Conservation (phyloP, 1,140 invertebrate species). For the Plutomurus gul region DNA sequence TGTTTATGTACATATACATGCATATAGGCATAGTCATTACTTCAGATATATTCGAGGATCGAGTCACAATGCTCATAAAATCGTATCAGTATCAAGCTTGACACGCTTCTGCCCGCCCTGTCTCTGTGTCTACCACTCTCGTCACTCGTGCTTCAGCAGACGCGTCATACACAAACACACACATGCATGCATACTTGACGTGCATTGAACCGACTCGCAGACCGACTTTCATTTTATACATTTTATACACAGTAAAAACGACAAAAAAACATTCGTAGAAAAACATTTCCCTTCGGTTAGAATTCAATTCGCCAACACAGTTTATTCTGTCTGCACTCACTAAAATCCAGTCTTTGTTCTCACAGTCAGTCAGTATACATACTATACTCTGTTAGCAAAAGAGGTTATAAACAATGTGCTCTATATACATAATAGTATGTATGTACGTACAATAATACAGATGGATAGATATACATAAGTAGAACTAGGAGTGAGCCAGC, state of each 20-base stretch:
- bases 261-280: background rate
- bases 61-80: too few relatives aligned
- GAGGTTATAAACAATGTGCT: background rate
- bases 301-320: constrained; percentile 1
- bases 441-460: background rate
- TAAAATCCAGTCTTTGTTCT: background rate
- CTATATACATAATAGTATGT: background rate
- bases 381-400: background rate
- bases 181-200: background rate
- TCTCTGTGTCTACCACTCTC: background rate
- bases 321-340: background rate
- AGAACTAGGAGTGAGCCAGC: background rate
- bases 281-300: background rate
- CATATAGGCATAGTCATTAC: too few relatives aligned
- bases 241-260: too few relatives aligned
- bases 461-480: too few relatives aligned
- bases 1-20: too few relatives aligned
- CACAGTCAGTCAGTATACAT: background rate
- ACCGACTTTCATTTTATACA: background rate
- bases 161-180: too few relatives aligned
- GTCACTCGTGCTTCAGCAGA: background rate
- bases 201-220: background rate
- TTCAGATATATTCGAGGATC: too few relatives aligned
- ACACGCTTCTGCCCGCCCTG: background rate
- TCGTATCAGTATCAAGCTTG: too few relatives aligned